Base-by-base conservation (phyloP, 2,797 vertebrate species). In the Hypotaenidia philippensis region DNA sequence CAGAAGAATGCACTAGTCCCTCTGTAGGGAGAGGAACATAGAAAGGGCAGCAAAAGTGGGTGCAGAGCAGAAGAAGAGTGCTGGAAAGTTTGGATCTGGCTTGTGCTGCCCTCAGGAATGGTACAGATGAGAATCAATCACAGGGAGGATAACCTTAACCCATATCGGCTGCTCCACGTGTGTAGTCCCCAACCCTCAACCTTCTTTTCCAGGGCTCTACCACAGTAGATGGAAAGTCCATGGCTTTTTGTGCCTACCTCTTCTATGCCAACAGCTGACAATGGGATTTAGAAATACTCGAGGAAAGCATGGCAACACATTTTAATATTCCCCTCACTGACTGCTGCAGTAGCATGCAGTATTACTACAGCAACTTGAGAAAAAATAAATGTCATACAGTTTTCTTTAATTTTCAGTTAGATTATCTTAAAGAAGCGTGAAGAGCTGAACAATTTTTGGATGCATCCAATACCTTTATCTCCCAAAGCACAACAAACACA, bases 351-450 rank as follows among this genome's bases (percentile, higher is more conserved):
- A 81, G 25, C 45, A 69, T 34, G 29, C 83, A 74, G 31, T 60
- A 84, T 59, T 89, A 52, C 56, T 75, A n/a, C 66, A 81, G 29
- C 61, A 85, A 84, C 66, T 77, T 79, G 66, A 61, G 32, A 65
- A 77, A 94, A 93, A 84, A 87, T 31, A 61, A 65, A 60, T 63
- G 31, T 44, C 88, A 74, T 23, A 23, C 38, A 16, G 26, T 26
- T 65, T 76, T 68, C n/a, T 65, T 72, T 63, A 82, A 45, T 56
- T 18, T 66, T 84, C 85, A 66, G 31, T 86, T 84, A 78, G 36
- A 34, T 76, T 76, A 53, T 38, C 63, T 38, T 63, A 69, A 89
- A 69, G 41, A 83, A 87, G 26, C 2, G 0, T 74, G 52, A 95
- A 89, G 17, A 59, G 18, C 32, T 87, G 76, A 34, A 74, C 7